A percentile compares a stretch with the other conserved stretches of the same genome.
phyloP scores from a whole-genome alignment of 2,113 vertebrate species.

The Choloepus hoffmanni region DNA sequence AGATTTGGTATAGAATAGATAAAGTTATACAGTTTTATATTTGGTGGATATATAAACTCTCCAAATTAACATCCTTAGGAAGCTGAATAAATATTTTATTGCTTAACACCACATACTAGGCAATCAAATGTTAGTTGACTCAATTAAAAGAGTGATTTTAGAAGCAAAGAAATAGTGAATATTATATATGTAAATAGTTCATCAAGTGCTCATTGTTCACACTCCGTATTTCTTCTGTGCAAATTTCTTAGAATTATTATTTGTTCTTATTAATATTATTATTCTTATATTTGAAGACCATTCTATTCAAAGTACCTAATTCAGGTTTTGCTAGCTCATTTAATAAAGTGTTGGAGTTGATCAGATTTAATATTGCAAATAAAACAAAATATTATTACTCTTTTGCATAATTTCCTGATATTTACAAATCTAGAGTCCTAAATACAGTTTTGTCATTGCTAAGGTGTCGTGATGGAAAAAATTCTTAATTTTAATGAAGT shows the following conservation, averaged over 20 bases:
- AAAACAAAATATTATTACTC: constrained; percentile 36
- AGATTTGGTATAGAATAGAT: constrained; percentile 15
- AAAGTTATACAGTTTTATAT: constrained; percentile 9
- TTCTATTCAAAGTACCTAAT: background rate
- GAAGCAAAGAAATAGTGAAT: constrained; percentile 44
- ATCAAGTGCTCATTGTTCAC: background rate
- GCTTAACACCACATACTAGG: background rate
- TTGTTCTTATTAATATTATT: background rate
- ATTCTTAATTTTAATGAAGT: background rate
- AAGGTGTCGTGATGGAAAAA: background rate
- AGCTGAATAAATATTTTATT: constrained; percentile 6
- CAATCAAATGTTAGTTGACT: background rate
- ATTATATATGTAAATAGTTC: background rate
- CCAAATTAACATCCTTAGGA: background rate
- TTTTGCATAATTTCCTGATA: constrained; percentile 5
- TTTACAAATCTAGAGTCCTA: constrained; percentile 50
- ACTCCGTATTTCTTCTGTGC: background rate
- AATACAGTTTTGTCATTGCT: constrained; percentile 27
- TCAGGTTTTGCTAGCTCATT: background rate
- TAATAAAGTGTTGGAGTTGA: background rate
- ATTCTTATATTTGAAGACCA: constrained; percentile 13
- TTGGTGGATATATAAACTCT: background rate
- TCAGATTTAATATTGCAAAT: constrained; percentile 56
- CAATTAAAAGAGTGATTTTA: background rate
- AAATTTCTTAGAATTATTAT: constrained; percentile 8